Base-by-base conservation (phyloP, 2,888 invertebrate genomes). In the Unio delphinus region DNA sequence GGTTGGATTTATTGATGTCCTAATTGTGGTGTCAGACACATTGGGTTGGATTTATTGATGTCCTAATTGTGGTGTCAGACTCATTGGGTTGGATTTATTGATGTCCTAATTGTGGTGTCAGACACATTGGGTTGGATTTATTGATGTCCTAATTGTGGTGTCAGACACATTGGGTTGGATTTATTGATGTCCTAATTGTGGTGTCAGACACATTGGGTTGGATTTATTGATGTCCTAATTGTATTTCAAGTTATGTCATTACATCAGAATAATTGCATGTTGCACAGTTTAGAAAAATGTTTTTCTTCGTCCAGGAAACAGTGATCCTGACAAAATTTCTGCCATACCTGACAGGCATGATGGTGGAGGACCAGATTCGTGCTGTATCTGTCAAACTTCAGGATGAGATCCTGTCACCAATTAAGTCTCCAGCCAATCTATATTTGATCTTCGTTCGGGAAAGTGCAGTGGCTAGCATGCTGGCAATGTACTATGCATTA, bases 301-400 rank as follows among this genome's bases (percentile, higher is more conserved):
- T 54, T 68, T 67, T 15, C 34, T 74, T 58, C n/a, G 74, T 76
- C 28, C 78, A 90, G 90, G 97, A 98, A 83, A 94, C 94, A 86
- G 95, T 96, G 91, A 94, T 98, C 55, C 95, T 98, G 0, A 97
- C 97, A 0, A 97, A 97, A 90, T 98, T 97, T 90, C 91, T 98
- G 74, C 97, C 98, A 1, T 95, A 96, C 1, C 91, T 98, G 15
- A 96, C 97, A 94, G 95, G 96, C 0, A 92, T 98, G 15, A 96
- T 98, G 94, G 97, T 93, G 57, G 92, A 93, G 78, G 92, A 93
- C 81, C 92, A 92, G 80, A 81, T 88, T 5, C 84, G 92, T 64
- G 85, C 89, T 7, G 91, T 97, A 55, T 95, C 95, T 83, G 93
- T 94, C 65, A 96, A 95, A 90, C 91, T 97, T 61, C 96, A 95